Conservation (phyloP, 2,888 invertebrate species). For the Leptinotarsa haldemani region DNA sequence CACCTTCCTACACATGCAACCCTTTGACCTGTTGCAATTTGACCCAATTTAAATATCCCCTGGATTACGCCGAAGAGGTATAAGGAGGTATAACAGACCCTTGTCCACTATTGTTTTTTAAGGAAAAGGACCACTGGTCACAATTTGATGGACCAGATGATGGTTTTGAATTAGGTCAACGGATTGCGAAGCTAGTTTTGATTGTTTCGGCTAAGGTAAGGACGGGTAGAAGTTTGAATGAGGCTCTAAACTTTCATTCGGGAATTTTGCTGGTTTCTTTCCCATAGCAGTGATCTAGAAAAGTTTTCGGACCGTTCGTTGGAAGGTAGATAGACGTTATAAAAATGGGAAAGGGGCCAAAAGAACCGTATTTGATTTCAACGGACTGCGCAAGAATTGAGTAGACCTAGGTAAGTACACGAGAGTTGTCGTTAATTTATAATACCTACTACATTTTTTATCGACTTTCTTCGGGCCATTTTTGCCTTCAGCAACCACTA, state of each 20-base stretch:
- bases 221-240: neutral
- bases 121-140: conserved; percentile 51
- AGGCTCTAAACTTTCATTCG: conserved; percentile 31
- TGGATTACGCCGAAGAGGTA: conserved; percentile 48
- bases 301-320: conserved; percentile 30
- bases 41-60: conserved; percentile 59
- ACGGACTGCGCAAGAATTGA: neutral
- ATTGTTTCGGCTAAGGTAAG: neutral
- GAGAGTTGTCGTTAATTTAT: neutral
- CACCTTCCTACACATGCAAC: conserved; percentile 55
- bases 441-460: neutral
- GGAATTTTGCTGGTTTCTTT: conserved; percentile 21
- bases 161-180: conserved; percentile 45
- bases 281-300: conserved; percentile 31
- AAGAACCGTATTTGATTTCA: neutral
- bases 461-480: no score
- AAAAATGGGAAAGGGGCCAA: neutral
- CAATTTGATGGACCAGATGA: conserved; percentile 53
- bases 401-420: no score
- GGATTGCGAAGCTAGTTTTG: conserved; percentile 39
- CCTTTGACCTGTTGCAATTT: conserved; percentile 57
- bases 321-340: conserved; percentile 27
- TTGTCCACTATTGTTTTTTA: conserved; percentile 53
- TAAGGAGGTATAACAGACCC: conserved; percentile 36
- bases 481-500: no score